A percentile compares a stretch with the other conserved stretches of the same genome.
phyloP scores from a whole-genome alignment of 1,140 invertebrate species.

The Drosophila malerkotliana region DNA sequence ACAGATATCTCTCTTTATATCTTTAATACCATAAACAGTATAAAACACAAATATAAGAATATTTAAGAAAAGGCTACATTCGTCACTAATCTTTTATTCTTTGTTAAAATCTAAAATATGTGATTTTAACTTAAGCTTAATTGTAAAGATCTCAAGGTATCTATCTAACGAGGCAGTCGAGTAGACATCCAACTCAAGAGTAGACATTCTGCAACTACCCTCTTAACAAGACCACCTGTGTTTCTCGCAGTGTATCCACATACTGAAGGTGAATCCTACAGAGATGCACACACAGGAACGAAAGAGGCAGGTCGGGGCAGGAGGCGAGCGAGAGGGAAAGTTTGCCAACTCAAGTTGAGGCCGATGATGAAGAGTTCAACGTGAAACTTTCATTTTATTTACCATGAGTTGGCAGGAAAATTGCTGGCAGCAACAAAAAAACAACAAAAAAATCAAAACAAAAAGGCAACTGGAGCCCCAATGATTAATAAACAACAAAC shows the following conservation, averaged over 20 bases:
- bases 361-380: conserved; percentile 58
- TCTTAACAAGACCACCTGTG: no score
- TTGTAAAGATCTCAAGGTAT: no score
- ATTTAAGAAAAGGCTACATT: no score
- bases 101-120: no score
- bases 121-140: no score
- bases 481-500: conserved; percentile 50
- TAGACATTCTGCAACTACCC: no score
- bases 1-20: no score
- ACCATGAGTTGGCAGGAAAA: conserved; percentile 64
- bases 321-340: conserved; percentile 29
- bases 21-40: no score
- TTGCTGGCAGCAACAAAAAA: conserved; percentile 11
- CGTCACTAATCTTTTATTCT: no score
- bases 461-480: conserved; percentile 19
- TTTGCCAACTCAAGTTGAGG: conserved; percentile 54
- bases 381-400: conserved; percentile 76
- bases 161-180: no score
- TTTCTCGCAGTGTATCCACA: conserved; percentile 17
- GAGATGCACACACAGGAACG: conserved; percentile 25
- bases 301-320: conserved; percentile 6
- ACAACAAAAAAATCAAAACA: not conserved
- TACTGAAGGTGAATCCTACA: conserved; percentile 16
- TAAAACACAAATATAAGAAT: no score
- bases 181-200: no score